A percentile compares a stretch with the other conserved stretches of the same genome.
phyloP scores from a whole-genome alignment of 2,113 vertebrate species.

The Oceanites oceanicus region DNA sequence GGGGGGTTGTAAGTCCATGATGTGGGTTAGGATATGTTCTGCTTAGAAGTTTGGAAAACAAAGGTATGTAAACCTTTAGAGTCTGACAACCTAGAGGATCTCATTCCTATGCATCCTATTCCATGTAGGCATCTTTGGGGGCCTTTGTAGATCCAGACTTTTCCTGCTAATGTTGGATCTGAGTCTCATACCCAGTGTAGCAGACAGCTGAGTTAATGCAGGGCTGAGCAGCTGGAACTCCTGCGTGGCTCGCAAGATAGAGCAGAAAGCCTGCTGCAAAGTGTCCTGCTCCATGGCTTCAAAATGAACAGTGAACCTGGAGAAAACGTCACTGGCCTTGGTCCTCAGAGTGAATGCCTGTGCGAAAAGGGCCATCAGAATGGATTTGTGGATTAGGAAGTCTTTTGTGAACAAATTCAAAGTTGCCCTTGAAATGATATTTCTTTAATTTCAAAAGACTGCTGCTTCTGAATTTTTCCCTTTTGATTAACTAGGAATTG shows the following conservation, averaged over 20 bases:
- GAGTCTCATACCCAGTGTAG: neutral
- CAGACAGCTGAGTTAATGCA: neutral
- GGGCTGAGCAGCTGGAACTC: neutral
- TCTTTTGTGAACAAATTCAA: neutral
- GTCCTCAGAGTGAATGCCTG: neutral
- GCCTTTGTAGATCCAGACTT: neutral
- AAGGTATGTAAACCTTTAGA: neutral
- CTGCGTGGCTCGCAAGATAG: neutral
- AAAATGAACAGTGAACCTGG: neutral
- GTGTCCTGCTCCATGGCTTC: neutral
- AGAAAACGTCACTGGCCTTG: neutral
- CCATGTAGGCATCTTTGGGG: neutral
- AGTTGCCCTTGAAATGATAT: neutral
- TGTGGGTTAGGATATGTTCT: neutral
- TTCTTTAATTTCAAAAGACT: conserved; percentile 19
- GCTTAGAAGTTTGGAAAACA: neutral
- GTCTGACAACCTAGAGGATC: neutral
- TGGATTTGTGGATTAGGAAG: neutral
- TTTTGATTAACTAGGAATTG: conserved; percentile 33
- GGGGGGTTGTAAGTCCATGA: accelerated
- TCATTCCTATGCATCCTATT: neutral
- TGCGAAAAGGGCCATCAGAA: neutral
- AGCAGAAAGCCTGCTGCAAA: neutral
- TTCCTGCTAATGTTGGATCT: neutral
- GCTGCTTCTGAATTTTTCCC: neutral